Evolutionary conservation across 2,113 vertebrate genomes (phyloP), one percentile per base, ranked within the genome.

Genomic region (Synodontis membranacea): DNA sequence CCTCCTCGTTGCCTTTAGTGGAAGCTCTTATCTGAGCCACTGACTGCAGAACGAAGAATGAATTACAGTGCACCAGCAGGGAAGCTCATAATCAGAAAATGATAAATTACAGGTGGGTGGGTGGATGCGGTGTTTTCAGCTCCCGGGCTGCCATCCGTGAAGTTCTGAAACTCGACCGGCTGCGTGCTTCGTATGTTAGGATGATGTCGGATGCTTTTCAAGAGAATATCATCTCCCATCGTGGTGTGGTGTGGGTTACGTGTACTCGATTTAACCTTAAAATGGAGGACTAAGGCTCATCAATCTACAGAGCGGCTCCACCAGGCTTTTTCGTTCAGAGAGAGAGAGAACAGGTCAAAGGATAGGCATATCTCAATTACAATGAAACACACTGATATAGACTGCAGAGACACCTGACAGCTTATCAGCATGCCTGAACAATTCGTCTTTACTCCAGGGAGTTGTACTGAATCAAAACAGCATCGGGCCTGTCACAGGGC

Each of bases 351-450:
- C 19, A 50, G n/a, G 74, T 19, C 19, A 50, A 50, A 78, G 8
- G 28, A n/a, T 21, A 78, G 74, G 28, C 28, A 12, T 50, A 78
- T 78, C 74, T 50, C 25, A 17, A 28, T 78, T 50, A 31, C 15
- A n/a, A 2, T n/a, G 1, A 48, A 75, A 52, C 46, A 50, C 74
- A 78, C 6, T 50, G 74, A 76, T 50, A 76, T 28, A 78, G 28
- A 46, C 44, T 78, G 74, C 46, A 50, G 46, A 50, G 46, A 52
- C 74, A 78, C 46, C 74, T 52, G 74, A 78, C 74, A 50, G 46
- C 74, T 78, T 78, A 78, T 52, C 74, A 31, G 74, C 46, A 78
- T 50, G 46, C 46, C 74, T 78, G 74, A 78, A 76, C 74, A 31
- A 50, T 50, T 19, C n/a, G 28, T 8, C 46, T 50, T 50, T 50